These are phyloP conservation scores for Sebastes hubbsi DNA, from an alignment of 2,797 vertebrate species.

Conservation along the genomic window DNA sequence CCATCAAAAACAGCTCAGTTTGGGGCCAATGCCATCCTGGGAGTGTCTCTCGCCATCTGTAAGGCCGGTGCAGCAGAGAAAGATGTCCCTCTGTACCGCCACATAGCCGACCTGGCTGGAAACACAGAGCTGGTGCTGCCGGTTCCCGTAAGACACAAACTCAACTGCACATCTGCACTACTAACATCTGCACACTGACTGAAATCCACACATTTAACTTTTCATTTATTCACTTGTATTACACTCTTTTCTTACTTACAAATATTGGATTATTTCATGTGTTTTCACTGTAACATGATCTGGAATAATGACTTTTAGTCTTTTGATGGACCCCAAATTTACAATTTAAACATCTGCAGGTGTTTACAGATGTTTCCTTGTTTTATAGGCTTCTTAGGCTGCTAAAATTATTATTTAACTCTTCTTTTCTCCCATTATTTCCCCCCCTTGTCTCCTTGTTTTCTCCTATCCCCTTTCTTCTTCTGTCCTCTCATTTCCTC, in stretches of 20 bases:
- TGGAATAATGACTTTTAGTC: not conserved
- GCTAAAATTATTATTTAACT: not conserved
- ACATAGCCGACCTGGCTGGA: constrained; percentile 93
- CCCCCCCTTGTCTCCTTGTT: not conserved
- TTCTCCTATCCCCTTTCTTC: not conserved
- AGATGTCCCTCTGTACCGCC: constrained; percentile 91
- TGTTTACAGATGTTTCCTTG: not conserved
- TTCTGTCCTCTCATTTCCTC: not conserved
- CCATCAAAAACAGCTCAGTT: constrained; percentile 85
- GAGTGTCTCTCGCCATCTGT: constrained; percentile 92
- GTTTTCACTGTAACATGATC: not conserved
- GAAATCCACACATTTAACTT: not conserved
- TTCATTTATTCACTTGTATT: not conserved
- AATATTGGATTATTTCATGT: not conserved
- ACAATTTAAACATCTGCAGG: not conserved
- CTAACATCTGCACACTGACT: not conserved
- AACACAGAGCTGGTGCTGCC: constrained; percentile 94
- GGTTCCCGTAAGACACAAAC: constrained; percentile 87
- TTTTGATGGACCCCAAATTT: not conserved
- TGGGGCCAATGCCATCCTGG: constrained; percentile 93
- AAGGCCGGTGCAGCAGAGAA: constrained; percentile 93
- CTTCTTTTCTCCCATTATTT: too few species aligned
- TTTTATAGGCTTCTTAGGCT: not conserved
- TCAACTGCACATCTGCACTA: not conserved
- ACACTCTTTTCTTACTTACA: not conserved